Evolutionary conservation across 2,797 vertebrate genomes (phyloP), one percentile per base, ranked within the genome.

Genomic region (Anolis apletophallus): DNA sequence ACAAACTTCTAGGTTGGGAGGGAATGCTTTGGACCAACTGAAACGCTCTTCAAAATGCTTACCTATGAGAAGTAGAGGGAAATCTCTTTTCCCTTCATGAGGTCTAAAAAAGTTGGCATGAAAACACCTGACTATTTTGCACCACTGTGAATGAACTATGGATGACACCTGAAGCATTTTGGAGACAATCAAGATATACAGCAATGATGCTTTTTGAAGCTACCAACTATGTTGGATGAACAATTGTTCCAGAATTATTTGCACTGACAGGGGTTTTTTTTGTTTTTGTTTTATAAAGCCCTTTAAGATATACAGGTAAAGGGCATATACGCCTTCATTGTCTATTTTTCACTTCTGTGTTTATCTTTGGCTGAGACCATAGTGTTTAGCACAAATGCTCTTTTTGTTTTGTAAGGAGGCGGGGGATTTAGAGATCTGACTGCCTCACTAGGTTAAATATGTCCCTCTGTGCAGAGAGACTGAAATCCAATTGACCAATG

Each of bases 41-140:
- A 91, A 91, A 94, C 85, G 89, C 92, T 94, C 91, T 94, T 94
- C 93, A 95, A 92, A 94, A 90, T 11, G 52, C 87, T 6, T 3
- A 88, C 92, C 92, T 92, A 93, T 94, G 89, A 91, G 91, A 94
- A 94, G 81, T 0, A 0, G 84, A 94, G 91, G 89, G 92, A 94
- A 93, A 80, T 0, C 0, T 67, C 87, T 92, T 89, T 91, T 92
- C 91, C 10, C 4, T 87, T 0, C 88, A 34, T 0, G 1, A 94
- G 93, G 90, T 87, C 90, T 91, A 74, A 23, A 89, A 76, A 93
- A 92, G 90, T 90, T 89, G 34, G 89, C 87, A 72, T 85, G 85
- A 85, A 80, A 87, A 90, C 55, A 59, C 84, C 61, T 67, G 88
- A 93, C 92, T 81, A 88, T 90, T 94, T 61, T 83, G 80, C 88